Evolutionary conservation across 2,113 vertebrate genomes (phyloP).

Genomic region (Eretmodus cyanostictus): DNA sequence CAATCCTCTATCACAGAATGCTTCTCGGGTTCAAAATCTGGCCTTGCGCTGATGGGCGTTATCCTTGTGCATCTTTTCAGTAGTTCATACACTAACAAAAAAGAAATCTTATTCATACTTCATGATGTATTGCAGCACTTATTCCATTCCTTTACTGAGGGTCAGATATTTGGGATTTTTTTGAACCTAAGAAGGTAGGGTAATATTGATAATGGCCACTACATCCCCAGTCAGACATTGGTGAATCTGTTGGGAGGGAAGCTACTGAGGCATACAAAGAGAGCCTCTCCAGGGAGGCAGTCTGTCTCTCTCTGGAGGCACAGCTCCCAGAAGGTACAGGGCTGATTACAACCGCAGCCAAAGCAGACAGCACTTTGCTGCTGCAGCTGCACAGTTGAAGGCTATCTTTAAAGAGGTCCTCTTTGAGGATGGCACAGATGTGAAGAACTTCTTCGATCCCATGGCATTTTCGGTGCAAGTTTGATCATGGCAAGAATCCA

Average conservation of each 20-base stretch:
- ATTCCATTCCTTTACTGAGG: not conserved
- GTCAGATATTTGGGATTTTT: not conserved
- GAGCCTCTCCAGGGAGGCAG: constrained; percentile 42
- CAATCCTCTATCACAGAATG: not conserved
- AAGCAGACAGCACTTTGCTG: constrained; percentile 35
- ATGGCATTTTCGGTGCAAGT: constrained; percentile 42
- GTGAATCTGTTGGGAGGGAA: constrained; percentile 46
- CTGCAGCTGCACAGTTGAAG: constrained; percentile 45
- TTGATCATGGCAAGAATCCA: constrained; percentile 2
- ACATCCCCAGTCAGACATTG: constrained; percentile 29
- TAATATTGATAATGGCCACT: constrained; percentile 30
- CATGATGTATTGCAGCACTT: not conserved
- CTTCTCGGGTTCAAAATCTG: not conserved
- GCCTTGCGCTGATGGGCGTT: not conserved
- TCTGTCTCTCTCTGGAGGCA: constrained; percentile 36
- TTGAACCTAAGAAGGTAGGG: not conserved
- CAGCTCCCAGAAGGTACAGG: constrained; percentile 35
- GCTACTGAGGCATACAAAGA: constrained; percentile 44
- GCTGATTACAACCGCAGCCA: constrained; percentile 46
- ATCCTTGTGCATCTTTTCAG: not conserved
- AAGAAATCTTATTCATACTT: not conserved
- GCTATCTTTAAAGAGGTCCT: constrained; percentile 44
- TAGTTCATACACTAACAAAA: not conserved
- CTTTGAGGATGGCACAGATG: constrained; percentile 37
- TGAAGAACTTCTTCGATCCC: constrained; percentile 42